phyloP scores from a whole-genome alignment of 2,888 invertebrate genomes.

The Papilio protenor region DNA sequence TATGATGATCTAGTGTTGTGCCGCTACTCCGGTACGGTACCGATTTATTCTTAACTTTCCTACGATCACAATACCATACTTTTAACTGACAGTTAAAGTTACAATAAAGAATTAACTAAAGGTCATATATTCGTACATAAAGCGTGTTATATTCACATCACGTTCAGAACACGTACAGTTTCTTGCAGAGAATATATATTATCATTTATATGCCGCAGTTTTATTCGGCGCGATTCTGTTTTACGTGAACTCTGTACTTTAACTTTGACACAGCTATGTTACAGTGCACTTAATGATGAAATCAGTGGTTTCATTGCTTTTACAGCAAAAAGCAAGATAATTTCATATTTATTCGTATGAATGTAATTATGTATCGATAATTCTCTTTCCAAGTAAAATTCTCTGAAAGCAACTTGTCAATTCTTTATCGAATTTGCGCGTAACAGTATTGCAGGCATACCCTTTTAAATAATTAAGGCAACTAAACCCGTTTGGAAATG shows the following conservation, averaged over 20 bases:
- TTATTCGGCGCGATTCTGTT: not conserved
- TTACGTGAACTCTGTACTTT: not conserved
- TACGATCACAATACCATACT: not conserved
- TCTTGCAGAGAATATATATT: constrained; percentile 3
- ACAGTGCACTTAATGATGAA: not conserved
- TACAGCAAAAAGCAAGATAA: not conserved
- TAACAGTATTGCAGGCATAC: not conserved
- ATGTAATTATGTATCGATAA: not conserved
- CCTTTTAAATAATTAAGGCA: constrained; percentile 1
- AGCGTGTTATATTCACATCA: not conserved
- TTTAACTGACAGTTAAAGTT: not conserved
- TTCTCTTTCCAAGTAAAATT: not conserved
- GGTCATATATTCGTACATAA: not conserved
- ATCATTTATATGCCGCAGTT: constrained; percentile 6
- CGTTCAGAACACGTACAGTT: constrained; percentile 9
- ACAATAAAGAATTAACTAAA: not conserved
- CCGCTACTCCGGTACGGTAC: too few species aligned
- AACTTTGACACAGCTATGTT: not conserved
- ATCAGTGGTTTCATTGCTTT: not conserved
- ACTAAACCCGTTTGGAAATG: not conserved
- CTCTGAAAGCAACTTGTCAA: not conserved
- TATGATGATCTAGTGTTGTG: too few species aligned
- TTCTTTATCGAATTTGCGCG: constrained; percentile 9
- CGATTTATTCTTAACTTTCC: too few species aligned
- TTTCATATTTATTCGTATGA: not conserved